Evolutionary conservation across 1,140 invertebrate genomes (phyloP), one percentile per base, ranked within the genome.

Genomic region (Platyscapa corneri): DNA sequence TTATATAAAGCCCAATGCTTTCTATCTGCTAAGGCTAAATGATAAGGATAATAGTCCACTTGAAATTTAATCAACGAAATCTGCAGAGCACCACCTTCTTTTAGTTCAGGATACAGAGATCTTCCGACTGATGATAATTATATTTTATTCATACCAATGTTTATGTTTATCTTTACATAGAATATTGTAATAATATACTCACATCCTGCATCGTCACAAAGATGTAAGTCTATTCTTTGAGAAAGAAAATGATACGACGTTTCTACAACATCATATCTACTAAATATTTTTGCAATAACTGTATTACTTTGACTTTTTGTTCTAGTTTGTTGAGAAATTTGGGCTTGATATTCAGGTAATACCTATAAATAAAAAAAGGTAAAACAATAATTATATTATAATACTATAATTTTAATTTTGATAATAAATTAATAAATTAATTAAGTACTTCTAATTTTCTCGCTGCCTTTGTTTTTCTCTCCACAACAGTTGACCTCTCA

Each of bases 241-340:
- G 97, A 98, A 83, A 98, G 95, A 90, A 99, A 96, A 94, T 99
- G 99, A 94, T 99, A 99, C 0, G 98, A 99, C 0, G 99, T 99
- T 94, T 99, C 98, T 12, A 97, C 94, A 46, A 99, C 98, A 94
- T 99, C 98, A 94, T 97, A 98, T 84, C 95, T 95, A 32, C 95
- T 95, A 93, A 99, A 99, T 90, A 97, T 95, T 89, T 95, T 95
- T 53, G 95, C 94, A 46, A 95, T 93, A 67, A 94, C 91, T 77
- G 93, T 93, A 82, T 91, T 92, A 70, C 80, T 89, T 74, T 90
- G 86, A 86, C 82, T 91, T 89, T 93, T 93, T 70, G 90, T 83
- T 92, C 94, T 90, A 91, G 94, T 94, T 92, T 96, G 94, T 87
- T 96, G 96, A 30, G 95, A 95, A 86, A 96, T 90, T 92, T 97